phyloP scores from a whole-genome alignment of 1,140 invertebrate genomes.

The Panagrolaimus sp. region DNA sequence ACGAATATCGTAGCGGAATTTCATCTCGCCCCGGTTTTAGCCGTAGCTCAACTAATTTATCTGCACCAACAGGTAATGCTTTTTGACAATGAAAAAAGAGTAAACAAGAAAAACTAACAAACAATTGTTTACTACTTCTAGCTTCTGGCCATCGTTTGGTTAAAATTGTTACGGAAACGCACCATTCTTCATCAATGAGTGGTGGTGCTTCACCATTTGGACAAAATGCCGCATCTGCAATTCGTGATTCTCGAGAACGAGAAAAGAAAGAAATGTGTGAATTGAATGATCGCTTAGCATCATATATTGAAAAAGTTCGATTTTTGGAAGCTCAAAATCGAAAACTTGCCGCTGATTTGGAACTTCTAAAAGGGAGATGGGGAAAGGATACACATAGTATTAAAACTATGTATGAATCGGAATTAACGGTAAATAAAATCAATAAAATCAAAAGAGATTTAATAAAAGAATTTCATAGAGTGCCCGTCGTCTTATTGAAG shows the following conservation, averaged over 20 bases:
- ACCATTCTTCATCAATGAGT: slow-evolving; percentile 17
- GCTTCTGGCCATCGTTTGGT: slow-evolving; percentile 35
- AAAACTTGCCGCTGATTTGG: slow-evolving; percentile 61
- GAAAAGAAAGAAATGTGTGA: slow-evolving; percentile 58
- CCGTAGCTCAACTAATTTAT: slow-evolving; percentile 34
- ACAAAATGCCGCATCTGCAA: slow-evolving; percentile 57
- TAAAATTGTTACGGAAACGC: slow-evolving; percentile 44
- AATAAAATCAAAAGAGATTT: slow-evolving; percentile 11
- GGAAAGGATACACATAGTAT: slow-evolving; percentile 61
- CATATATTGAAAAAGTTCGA: slow-evolving; percentile 59
- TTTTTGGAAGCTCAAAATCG: slow-evolving; percentile 63
- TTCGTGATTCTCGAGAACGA: slow-evolving; percentile 58
- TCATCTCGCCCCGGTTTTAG: slow-evolving; percentile 39
- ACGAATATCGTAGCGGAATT: slow-evolving; percentile 43
- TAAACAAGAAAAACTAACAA: neutral
- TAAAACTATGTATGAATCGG: slow-evolving; percentile 62
- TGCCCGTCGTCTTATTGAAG: slow-evolving; percentile 49
- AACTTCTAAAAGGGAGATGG: slow-evolving; percentile 60
- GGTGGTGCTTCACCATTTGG: slow-evolving; percentile 52
- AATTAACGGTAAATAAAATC: slow-evolving; percentile 50
- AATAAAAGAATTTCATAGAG: slow-evolving; percentile 33
- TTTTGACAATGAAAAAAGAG: too few relatives aligned
- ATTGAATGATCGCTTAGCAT: slow-evolving; percentile 54
- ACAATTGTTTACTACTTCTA: slow-evolving; percentile 12
- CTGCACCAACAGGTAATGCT: slow-evolving; percentile 34